phyloP scores from a whole-genome alignment of 2,888 invertebrate genomes.

The Coremacera marginata region DNA sequence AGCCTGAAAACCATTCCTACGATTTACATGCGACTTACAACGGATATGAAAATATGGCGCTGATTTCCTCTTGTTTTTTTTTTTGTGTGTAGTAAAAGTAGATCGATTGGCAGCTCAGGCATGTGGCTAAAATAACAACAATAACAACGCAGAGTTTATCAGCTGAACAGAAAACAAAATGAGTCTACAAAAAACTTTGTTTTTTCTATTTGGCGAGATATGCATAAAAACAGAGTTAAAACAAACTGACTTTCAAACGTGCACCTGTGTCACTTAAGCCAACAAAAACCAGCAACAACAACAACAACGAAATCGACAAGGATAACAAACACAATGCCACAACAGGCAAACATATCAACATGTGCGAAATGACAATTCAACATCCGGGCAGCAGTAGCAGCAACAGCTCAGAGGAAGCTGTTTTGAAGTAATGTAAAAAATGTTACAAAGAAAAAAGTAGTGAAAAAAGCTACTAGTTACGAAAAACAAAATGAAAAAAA shows the following conservation, averaged over 20 bases:
- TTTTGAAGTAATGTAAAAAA: background rate
- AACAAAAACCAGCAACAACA: background rate
- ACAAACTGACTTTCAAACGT: slow-evolving; percentile 6
- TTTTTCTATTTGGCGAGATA: background rate
- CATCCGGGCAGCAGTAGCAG: slow-evolving; percentile 27
- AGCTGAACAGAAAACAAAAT: slow-evolving; percentile 22
- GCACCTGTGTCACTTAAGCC: slow-evolving; percentile 28
- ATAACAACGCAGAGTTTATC: slow-evolving; percentile 22
- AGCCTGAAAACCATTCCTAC: background rate
- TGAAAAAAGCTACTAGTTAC: background rate
- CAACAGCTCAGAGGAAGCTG: background rate
- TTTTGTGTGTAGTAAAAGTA: slow-evolving; percentile 44
- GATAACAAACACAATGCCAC: background rate
- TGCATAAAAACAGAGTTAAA: background rate
- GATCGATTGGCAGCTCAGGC: slow-evolving; percentile 58
- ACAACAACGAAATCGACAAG: background rate
- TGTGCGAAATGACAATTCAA: slow-evolving; percentile 31
- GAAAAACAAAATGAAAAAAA: slow-evolving; percentile 26
- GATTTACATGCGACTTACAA: slow-evolving; percentile 61
- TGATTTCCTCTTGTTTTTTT: slow-evolving; percentile 51
- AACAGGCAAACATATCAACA: slow-evolving; percentile 23
- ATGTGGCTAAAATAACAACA: slow-evolving; percentile 25
- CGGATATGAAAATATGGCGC: slow-evolving; percentile 60
- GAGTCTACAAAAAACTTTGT: slow-evolving; percentile 12
- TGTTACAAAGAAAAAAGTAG: slow-evolving; percentile 8